phyloP scores from a whole-genome alignment of 2,113 vertebrate genomes.

The Chauna torquata region DNA sequence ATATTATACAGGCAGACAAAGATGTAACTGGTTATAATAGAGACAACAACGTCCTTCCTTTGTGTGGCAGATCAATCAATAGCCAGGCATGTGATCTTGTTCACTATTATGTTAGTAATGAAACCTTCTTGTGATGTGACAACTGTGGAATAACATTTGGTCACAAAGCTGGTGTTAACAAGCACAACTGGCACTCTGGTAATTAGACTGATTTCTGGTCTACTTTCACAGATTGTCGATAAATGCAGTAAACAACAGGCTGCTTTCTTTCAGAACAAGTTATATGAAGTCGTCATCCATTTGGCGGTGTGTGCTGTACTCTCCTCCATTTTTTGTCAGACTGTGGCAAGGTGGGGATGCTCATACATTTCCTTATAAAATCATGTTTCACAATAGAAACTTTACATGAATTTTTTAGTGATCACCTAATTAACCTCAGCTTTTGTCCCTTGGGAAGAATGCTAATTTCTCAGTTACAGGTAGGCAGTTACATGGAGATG shows the following conservation, averaged over 20 bases:
- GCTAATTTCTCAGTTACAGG: conserved; percentile 24
- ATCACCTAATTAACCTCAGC: conserved; percentile 20
- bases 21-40: conserved; percentile 72
- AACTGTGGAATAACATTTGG: conserved; percentile 83
- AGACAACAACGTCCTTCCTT: conserved; percentile 77
- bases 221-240: conserved; percentile 83
- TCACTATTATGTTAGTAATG: conserved; percentile 82
- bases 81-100: conserved; percentile 79
- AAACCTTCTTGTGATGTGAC: conserved; percentile 81
- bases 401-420: neutral
- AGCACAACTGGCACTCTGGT: conserved; percentile 80
- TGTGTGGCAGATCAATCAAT: conserved; percentile 83
- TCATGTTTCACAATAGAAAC: neutral
- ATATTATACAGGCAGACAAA: conserved; percentile 61
- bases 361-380: neutral
- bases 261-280: conserved; percentile 72
- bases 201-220: conserved; percentile 83
- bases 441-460: neutral
- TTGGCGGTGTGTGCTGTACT: conserved; percentile 25
- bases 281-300: conserved; percentile 71
- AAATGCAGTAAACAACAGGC: conserved; percentile 78
- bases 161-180: conserved; percentile 83
- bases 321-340: neutral
- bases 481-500: neutral
- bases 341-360: neutral